Base-by-base conservation (phyloP, 2,888 invertebrate species). In the Pantelozetes paolii region DNA sequence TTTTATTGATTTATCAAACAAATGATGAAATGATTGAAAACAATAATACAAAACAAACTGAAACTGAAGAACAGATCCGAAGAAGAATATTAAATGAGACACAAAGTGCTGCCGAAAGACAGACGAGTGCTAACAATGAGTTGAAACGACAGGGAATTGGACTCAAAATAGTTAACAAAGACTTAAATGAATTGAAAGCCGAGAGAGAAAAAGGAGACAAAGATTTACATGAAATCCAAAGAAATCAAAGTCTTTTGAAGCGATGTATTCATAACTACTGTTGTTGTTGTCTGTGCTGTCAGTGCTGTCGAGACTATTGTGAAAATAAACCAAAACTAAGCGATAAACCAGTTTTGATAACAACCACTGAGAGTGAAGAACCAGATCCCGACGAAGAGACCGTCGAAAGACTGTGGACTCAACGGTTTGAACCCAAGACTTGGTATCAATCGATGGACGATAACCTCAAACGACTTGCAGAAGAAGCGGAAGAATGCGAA, bases 291-390 rank as follows among this genome's bases (percentile, higher is more conserved):
- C n/a, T n/a, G n/a, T 57, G 23, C 13, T 20, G 57, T 26, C 57
- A 57, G 28, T 26, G 23, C 57, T 26, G 57, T 57, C 28, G 57
- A 5, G 15, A 45, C 45, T 45, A n/a, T 13, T 45, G 45, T 45
- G 45, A 45, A 45, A n/a, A 45, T 5, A 45, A 45, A 45, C 13
- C 45, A 45, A n/a, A n/a, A n/a, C n/a, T n/a, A n/a, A n/a, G n/a
- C n/a, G n/a, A n/a, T n/a, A n/a, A 45, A 45, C 45, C 45, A n/a
- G 45, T 45, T 45, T 5, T 32, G 30, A 62, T 30, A 2, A 6
- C 26, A 30, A 30, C 30, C 5, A 62, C 62, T 30, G 62, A 62
- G 18, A 62, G 62, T 30, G 62, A 62, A 30, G 62, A 62, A 62
- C 62, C 30, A 15, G 62, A 62, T 30, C 62, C 62, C 2, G 62